These are phyloP conservation scores for Germaria angustata DNA, from an alignment of 2,888 invertebrate genomes.

Conservation along the genomic window DNA sequence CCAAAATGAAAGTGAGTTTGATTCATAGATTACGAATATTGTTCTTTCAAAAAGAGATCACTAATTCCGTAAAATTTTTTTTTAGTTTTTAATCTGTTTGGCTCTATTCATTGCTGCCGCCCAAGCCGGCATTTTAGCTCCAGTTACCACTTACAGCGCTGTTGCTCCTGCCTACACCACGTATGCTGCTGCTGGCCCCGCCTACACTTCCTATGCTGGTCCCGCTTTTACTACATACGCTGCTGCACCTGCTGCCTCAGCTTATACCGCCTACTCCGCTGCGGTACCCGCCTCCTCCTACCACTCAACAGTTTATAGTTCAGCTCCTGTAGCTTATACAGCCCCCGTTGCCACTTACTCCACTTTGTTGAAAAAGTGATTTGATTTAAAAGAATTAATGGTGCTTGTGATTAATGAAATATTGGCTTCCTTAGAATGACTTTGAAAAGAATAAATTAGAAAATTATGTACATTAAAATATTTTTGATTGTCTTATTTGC, in stretches of 20 bases:
- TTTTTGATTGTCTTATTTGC: neutral
- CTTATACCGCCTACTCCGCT: slow-evolving; percentile 42
- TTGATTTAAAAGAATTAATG: neutral
- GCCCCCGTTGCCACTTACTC: slow-evolving; percentile 54
- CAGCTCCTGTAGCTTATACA: slow-evolving; percentile 50
- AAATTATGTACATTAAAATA: neutral
- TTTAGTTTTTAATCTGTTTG: slow-evolving; percentile 75
- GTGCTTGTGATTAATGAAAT: neutral
- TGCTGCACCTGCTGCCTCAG: slow-evolving; percentile 37
- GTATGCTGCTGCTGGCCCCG: slow-evolving; percentile 57
- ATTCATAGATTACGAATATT: neutral
- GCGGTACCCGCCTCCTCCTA: slow-evolving; percentile 43
- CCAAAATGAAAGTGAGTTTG: slow-evolving; percentile 52
- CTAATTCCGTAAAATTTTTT: too few species aligned
- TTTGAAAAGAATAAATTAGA: slow-evolving; percentile 9
- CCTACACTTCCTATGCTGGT: slow-evolving; percentile 68
- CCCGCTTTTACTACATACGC: slow-evolving; percentile 3
- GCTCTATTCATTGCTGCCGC: slow-evolving; percentile 74
- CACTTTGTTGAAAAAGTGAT: slow-evolving; percentile 55
- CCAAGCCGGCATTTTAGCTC: slow-evolving; percentile 72
- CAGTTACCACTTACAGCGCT: slow-evolving; percentile 67
- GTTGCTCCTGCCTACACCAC: slow-evolving; percentile 61
- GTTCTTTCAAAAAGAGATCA: too few species aligned
- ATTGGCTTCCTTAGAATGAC: neutral
- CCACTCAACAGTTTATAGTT: slow-evolving; percentile 22